These are phyloP conservation scores for Zaprionus capensis DNA, from an alignment of 1,140 invertebrate genomes.

Conservation along the genomic window DNA sequence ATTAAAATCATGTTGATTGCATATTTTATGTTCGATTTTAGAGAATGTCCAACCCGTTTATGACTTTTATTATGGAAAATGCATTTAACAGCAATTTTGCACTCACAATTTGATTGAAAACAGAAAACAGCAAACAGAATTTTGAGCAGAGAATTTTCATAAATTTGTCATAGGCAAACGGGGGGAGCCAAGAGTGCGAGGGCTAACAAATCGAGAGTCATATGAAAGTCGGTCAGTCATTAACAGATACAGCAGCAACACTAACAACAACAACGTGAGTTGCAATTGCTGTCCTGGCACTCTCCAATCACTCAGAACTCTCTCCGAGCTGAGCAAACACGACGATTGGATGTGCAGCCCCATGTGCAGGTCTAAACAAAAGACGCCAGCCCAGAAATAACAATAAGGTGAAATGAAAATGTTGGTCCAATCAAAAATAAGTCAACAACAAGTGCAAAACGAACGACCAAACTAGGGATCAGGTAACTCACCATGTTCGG, in stretches of 20 bases:
- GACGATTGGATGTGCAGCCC: slow-evolving; percentile 26
- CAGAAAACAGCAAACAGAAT: slow-evolving; percentile 39
- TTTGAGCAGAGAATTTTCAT: slow-evolving; percentile 53
- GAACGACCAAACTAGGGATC: not conserved
- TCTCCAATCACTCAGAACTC: slow-evolving; percentile 27
- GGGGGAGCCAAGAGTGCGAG: not conserved
- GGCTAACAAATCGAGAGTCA: slow-evolving; percentile 42
- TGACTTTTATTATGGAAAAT: slow-evolving; percentile 3
- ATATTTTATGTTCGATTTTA: not conserved
- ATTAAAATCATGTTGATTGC: slow-evolving; percentile 1
- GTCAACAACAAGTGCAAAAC: slow-evolving; percentile 51
- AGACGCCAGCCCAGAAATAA: slow-evolving; percentile 61
- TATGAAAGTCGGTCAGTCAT: slow-evolving; percentile 42
- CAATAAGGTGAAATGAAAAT: slow-evolving; percentile 67
- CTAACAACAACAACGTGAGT: slow-evolving; percentile 2
- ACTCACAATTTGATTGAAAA: slow-evolving; percentile 55
- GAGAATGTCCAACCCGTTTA: slow-evolving; percentile 1
- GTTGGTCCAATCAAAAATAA: slow-evolving; percentile 71
- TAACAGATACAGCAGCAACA: slow-evolving; percentile 30
- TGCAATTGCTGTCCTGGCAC: slow-evolving; percentile 23
- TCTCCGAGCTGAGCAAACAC: slow-evolving; percentile 59
- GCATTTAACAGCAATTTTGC: slow-evolving; percentile 44
- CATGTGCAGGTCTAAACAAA: slow-evolving; percentile 61
- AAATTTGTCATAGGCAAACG: slow-evolving; percentile 53
- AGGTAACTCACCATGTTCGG: slow-evolving; percentile 41